Base-by-base conservation (phyloP, 2,888 invertebrate species). In the Capitulum mitella region DNA sequence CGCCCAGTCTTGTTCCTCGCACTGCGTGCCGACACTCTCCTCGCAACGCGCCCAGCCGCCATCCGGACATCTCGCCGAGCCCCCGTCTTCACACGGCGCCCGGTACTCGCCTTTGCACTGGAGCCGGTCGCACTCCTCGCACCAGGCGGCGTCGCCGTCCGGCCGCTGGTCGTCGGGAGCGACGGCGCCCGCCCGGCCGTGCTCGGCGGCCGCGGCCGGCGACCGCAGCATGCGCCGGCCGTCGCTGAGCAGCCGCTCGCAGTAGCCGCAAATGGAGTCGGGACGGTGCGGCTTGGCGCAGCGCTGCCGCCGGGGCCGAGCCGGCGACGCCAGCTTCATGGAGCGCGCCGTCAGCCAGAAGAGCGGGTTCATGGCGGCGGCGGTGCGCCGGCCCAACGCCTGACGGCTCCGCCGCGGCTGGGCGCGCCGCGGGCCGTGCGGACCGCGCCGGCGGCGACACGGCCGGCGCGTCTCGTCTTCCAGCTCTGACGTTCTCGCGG, bases 261-360 rank as follows among this genome's bases (percentile, higher is more conserved):
- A 54, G 54, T 54, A 54, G 54, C 54, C 54, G 54, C 54, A 54
- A 26, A 54, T 54, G 54, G 54, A 22, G 54, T 19, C 54, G 6
- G 54, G 54, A 14, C 1, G 22, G 22, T 54, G 19, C 22, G 22
- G 54, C 54, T 26, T 14, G 54, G 16, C 54, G 19, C 46, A 46
- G 14, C 19, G 46, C 14, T 46, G 46, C 14, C 46, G 46, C 6
- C 54, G 54, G 22, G 22, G 54, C 19, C 54, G 19, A 26, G 6
- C 54, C 26, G 54, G 54, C 19, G 54, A 54, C 19, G 1, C 1
- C 54, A 54, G 54, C 54, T 12, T 54, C 54, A 54, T 54, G 54
- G 54, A 54, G 54, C 54, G 54, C 54, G 54, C 54, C 16, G 54
- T 54, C 54, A 54, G 19, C 54, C 54, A 54, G 54, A 54, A 54